Base-by-base conservation (phyloP, 2,113 vertebrate genomes). In the Hippocampus barbouri region DNA sequence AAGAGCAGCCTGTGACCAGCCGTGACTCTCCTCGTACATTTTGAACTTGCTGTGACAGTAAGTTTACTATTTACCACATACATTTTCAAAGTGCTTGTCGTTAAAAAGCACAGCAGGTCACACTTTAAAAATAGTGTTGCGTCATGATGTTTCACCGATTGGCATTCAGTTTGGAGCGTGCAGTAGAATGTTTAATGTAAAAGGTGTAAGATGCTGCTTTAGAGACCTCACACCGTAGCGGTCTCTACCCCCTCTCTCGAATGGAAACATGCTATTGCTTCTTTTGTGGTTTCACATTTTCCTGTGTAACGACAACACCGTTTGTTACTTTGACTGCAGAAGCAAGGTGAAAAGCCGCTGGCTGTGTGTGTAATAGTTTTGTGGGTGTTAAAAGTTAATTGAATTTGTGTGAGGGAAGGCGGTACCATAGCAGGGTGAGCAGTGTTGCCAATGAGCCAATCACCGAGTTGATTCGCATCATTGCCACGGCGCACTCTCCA, bases 301-400 rank as follows among this genome's bases (percentile, higher is more conserved):
- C 51, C 66, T 76, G 65, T 76, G 69, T 72, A 70, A 57, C 73
- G 68, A 68, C 66, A 75, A 56, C 71, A 77, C 53, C 30, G 8
- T 59, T 41, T 61, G 34, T 51, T 69, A 74, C 43, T 47, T 27
- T 45, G 71, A 73, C 49, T 60, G 30, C 9, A 67, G 64, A 66
- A 72, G 70, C 4, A 10, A 70, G 45, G 56, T 70, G 77, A 70
- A 63, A 38, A 68, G 75, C 74, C 61, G 41, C 64, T 15, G 60
- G 65, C 64, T 80, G 71, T 74, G 83, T 62, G 67, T 72, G 73
- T 59, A 65, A 82, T 83, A 79, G 82, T 74, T 85, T 70, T 66
- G 51, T 34, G 47, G 78, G 81, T 79, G 85, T 83, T 86, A 79
- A 77, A 83, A 88, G 83, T 86, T 85, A 88, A 89, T 89, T 86